Conservation (phyloP, 2,888 invertebrate species). For the Reticulitermes lucifugus region DNA sequence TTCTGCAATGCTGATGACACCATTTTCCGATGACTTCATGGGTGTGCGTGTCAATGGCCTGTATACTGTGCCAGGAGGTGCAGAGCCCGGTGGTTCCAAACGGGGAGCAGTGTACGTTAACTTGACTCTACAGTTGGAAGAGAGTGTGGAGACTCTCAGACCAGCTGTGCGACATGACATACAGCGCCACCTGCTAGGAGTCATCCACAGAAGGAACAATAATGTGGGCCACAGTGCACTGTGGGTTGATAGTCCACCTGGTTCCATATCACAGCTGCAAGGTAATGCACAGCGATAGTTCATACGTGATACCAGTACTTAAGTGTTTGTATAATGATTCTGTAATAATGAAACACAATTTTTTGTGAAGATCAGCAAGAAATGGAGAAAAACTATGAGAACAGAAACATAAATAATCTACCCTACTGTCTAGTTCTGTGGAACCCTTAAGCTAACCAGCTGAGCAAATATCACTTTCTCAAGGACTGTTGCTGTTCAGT, state of each 20-base stretch:
- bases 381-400: no score
- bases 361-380: no score
- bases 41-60: conserved; percentile 84
- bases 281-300: conserved; percentile 63
- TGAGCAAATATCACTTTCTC: no score
- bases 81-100: conserved; percentile 67
- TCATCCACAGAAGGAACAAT: conserved; percentile 84
- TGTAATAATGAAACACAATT: no score
- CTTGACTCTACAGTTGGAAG: conserved; percentile 83
- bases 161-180: conserved; percentile 79
- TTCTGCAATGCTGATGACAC: conserved; percentile 93
- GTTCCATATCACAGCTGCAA: conserved; percentile 79
- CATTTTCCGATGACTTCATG: conserved; percentile 88
- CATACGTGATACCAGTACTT: no score
- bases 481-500: no score
- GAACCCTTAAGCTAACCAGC: no score
- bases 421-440: no score
- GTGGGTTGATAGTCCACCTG: conserved; percentile 85
- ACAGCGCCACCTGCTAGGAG: conserved; percentile 85
- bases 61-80: conserved; percentile 72
- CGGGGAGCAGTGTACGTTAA: conserved; percentile 83
- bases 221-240: conserved; percentile 89
- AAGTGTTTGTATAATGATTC: no score
- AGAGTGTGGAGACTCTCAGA: conserved; percentile 78
- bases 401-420: no score